Evolutionary conservation across 2,797 vertebrate genomes (phyloP), one percentile per base, ranked within the genome.

Genomic region (Epinephelus malabaricus): DNA sequence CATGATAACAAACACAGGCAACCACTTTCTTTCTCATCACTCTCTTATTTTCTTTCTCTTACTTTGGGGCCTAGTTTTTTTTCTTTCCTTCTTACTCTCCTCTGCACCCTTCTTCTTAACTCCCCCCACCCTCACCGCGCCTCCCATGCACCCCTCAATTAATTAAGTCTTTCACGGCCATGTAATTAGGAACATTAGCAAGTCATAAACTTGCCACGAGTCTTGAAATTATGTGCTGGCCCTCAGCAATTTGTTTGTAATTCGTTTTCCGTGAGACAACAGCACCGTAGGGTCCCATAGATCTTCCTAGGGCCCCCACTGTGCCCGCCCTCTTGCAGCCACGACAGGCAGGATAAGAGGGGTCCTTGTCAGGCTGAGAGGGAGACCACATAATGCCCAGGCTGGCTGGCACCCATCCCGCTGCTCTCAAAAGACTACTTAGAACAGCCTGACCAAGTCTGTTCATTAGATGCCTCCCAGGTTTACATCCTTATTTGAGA

Each of bases 151-250:
- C 79, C 96, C 95, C 96, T 96, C 97, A 97, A 98, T 98, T 98
- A 99, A 98, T 98, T 98, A 99, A 98, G 97, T 96, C 97, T 98
- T 99, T 98, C 97, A 99, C 96, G 95, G 97, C 97, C 97, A 98
- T 99, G 97, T 99, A 99, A 99, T 99, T 98, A 98, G 97, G 96
- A 97, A 98, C 97, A 99, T 99, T 98, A 99, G 97, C 97, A 96
- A 98, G 97, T 98, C 97, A 98, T 99, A 98, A 99, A 98, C 97
- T 98, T 99, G 97, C 97, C 96, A 97, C 94, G 95, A 98, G 96
- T 97, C 97, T 97, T 97, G 97, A 97, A 99, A 98, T 98, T 97
- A 98, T 98, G 96, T 97, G 96, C 94, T 95, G 96, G 96, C 97
- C 97, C 96, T 97, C 94, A 97, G 97, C 97, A 97, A 97, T 98